Base-by-base conservation (phyloP, 2,113 vertebrate genomes). In the Erinaceus europaeus region DNA sequence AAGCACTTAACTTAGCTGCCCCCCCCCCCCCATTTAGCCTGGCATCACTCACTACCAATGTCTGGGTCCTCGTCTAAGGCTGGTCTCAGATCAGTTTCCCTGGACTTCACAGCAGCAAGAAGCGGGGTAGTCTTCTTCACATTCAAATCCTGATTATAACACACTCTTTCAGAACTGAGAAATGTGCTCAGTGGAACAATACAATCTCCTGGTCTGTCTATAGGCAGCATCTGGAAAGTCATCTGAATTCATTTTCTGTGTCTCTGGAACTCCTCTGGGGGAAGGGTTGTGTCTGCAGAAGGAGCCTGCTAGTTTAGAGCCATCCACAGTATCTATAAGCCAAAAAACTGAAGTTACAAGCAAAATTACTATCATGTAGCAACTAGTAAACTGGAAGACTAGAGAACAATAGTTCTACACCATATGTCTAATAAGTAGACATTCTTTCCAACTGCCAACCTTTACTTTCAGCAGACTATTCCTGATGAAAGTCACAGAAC, bases 401-500 rank as follows among this genome's bases (percentile, higher is more conserved):
- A 86, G 14, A 50, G 17, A n/a, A n/a, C n/a, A 71, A 90, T 8
- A 52, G n/a, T 62, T 68, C 44, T 29, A 72, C 5, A 50, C 7
- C n/a, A 1, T 42, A 77, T 77, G n/a, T n/a, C n/a, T n/a, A n/a
- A n/a, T n/a, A n/a, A n/a, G n/a, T n/a, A n/a, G n/a, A n/a, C n/a
- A n/a, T n/a, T n/a, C n/a, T n/a, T n/a, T n/a, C n/a, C n/a, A n/a
- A n/a, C n/a, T n/a, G n/a, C n/a, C n/a, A n/a, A n/a, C n/a, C n/a
- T n/a, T n/a, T n/a, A n/a, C n/a, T 79, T 75, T 64, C 44, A 71
- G 46, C n/a, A 65, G 15, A 82, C 46, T 75, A 53, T 42, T 81
- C 53, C 67, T 8, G 27, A 92, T 61, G 68, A 84, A 92, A 50
- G 13, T 67, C 29, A 85, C 7, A 81, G 64, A 80, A 72, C 15